Percentiles rank a stretch among this genome's conserved stretches.
Conservation (phyloP, 1,140 invertebrate genomes). For the Leptoteleia sp. region DNA sequence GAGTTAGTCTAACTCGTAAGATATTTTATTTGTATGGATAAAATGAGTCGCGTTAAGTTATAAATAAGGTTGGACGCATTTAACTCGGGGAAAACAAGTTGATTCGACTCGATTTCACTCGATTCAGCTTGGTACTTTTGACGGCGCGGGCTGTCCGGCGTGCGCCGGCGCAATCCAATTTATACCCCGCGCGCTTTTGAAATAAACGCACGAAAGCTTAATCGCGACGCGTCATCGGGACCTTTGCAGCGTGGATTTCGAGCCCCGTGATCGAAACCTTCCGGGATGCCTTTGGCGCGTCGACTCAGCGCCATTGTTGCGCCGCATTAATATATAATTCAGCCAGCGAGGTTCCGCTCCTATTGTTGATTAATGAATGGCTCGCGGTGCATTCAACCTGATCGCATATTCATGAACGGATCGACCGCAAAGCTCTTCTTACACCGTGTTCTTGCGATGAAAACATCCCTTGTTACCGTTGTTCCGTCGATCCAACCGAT, state of each 20-base stretch:
- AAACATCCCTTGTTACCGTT: conserved; percentile 48
- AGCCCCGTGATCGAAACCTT: conserved; percentile 11
- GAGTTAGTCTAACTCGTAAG: too few relatives aligned
- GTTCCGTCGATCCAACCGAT: conserved; percentile 33
- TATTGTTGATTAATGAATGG: conserved; percentile 52
- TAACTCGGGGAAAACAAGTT: too few relatives aligned
- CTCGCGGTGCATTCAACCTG: conserved; percentile 54
- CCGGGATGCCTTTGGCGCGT: conserved; percentile 29
- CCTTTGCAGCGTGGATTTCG: neutral
- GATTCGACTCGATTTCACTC: too few relatives aligned
- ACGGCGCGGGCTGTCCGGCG: too few relatives aligned
- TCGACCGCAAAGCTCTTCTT: conserved; percentile 30
- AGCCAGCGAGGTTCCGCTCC: conserved; percentile 9
- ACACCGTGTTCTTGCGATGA: conserved; percentile 28
- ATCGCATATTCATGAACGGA: conserved; percentile 66
- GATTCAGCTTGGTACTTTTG: too few relatives aligned
- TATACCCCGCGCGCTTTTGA: neutral
- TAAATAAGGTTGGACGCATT: too few relatives aligned
- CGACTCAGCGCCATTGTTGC: conserved; percentile 15
- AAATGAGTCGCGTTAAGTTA: too few relatives aligned
- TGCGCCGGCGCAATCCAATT: neutral
- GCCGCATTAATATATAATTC: conserved; percentile 5
- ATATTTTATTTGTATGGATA: too few relatives aligned
- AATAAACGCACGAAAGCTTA: neutral
- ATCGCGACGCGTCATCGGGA: neutral